A percentile compares a stretch with the other conserved stretches of the same genome.
phyloP scores from a whole-genome alignment of 2,888 invertebrate genomes.

The Gonocerus acuteangulatus region DNA sequence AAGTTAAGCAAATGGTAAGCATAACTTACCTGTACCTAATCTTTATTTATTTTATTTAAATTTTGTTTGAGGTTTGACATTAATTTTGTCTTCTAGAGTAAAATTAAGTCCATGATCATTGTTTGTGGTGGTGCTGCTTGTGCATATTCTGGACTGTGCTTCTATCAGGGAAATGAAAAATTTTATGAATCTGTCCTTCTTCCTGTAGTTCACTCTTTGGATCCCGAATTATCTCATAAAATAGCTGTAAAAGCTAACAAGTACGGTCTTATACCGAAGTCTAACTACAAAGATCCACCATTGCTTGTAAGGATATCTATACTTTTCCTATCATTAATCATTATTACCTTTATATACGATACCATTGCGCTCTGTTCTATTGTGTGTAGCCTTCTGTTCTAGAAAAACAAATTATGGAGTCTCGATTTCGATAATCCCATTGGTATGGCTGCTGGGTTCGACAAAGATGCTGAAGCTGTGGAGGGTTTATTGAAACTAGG shows the following conservation, averaged over 20 bases:
- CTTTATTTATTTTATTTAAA: too few relatives aligned
- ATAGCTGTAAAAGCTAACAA: slow-evolving; percentile 68
- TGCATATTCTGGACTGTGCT: slow-evolving; percentile 58
- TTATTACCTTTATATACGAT: not conserved
- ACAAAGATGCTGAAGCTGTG: slow-evolving; percentile 91
- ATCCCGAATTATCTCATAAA: slow-evolving; percentile 77
- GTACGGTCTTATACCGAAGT: slow-evolving; percentile 62
- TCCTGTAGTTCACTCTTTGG: slow-evolving; percentile 61
- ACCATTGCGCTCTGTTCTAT: not conserved
- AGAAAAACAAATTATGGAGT: slow-evolving; percentile 66
- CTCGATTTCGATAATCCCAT: slow-evolving; percentile 75
- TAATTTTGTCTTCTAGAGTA: slow-evolving; percentile 53
- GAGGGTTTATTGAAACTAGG: slow-evolving; percentile 73
- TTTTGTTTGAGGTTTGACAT: too few relatives aligned
- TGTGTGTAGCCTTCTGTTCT: slow-evolving; percentile 38
- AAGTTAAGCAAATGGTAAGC: too few relatives aligned
- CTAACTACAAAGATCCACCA: slow-evolving; percentile 53
- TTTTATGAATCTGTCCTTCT: slow-evolving; percentile 67
- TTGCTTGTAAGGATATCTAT: slow-evolving; percentile 51
- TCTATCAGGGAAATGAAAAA: slow-evolving; percentile 67
- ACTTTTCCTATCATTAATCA: not conserved
- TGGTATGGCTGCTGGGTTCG: slow-evolving; percentile 98
- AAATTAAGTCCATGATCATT: slow-evolving; percentile 58
- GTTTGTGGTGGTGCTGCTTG: slow-evolving; percentile 58
- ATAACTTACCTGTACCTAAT: too few relatives aligned